phyloP scores from a whole-genome alignment of 2,888 invertebrate species.

The Eremobia ochroleuca region DNA sequence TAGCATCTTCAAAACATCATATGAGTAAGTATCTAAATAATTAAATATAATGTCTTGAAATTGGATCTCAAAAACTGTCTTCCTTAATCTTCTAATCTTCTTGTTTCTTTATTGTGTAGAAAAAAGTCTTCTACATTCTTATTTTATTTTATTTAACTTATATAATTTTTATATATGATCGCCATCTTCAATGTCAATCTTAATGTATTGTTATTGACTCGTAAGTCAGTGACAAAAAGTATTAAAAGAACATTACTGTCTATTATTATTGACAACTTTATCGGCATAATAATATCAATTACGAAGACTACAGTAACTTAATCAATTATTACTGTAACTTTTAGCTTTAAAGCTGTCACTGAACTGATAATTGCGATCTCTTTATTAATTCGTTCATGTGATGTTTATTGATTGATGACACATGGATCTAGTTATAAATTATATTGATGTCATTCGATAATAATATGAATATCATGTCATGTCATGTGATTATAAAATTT shows the following conservation, averaged over 20 bases:
- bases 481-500: background rate
- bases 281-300: slow-evolving; percentile 14
- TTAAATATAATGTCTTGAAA: background rate
- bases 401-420: background rate
- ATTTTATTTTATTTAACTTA: background rate
- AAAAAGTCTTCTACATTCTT: background rate
- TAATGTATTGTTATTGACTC: background rate
- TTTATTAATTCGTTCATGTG: background rate
- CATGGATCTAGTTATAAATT: background rate
- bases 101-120: background rate
- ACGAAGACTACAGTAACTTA: slow-evolving; percentile 18
- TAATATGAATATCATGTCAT: background rate
- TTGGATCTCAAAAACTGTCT: background rate
- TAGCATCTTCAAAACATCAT: background rate
- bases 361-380: background rate
- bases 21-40: background rate
- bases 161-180: background rate
- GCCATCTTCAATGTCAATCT: background rate
- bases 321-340: slow-evolving; percentile 35
- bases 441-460: background rate
- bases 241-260: background rate
- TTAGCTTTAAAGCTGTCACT: slow-evolving; percentile 13
- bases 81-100: background rate
- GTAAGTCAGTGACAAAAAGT: background rate
- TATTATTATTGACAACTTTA: slow-evolving; percentile 49